Evolutionary conservation across 2,113 vertebrate species (phyloP), one percentile per base, ranked within the genome.

Genomic region (Bufo bufo): DNA sequence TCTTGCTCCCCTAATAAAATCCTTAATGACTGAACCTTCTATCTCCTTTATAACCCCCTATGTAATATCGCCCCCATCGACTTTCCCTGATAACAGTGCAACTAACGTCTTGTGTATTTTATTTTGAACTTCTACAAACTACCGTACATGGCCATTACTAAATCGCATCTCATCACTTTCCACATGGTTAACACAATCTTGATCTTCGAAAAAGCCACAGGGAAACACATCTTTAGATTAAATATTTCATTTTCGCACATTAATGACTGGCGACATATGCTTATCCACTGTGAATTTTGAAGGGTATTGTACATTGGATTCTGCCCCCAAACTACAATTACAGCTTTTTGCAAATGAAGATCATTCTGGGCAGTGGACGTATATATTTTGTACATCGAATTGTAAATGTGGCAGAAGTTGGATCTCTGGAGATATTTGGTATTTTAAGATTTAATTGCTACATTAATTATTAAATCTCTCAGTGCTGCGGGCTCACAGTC

Each of bases 311-410:
- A 50, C 85, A 20, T 56, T 23, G 52, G 20, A 79, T 86, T 77
- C 17, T 86, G 85, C 85, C 85, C 85, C 85, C 85, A 79, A 86
- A 79, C 85, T 86, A 86, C 85, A 86, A 86, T 86, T 86, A 86
- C 85, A 54, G 74, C 56, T 77, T 79, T 86, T 86, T 54, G 75
- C 58, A 33, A 47, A 54, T 77, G 33, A 71, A 56, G 84, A 33
- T 86, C 50, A 45, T 86, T 65, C 59, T 9, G 13, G 4, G 17
- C 59, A 78, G 52, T 86, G 85, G 75, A 77, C 74, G 52, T 79
- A 54, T 79, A 65, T 45, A 77, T 77, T 61, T 56, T 20, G 45
- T 47, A 13, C 19, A n/a, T 77, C 61, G 77, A 59, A 61, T 63
- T 79, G 74, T 84, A 50, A 45, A 74, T 54, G 50, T 33, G 56